Conservation (phyloP, 1,140 invertebrate species). For the Hyles vespertilio region DNA sequence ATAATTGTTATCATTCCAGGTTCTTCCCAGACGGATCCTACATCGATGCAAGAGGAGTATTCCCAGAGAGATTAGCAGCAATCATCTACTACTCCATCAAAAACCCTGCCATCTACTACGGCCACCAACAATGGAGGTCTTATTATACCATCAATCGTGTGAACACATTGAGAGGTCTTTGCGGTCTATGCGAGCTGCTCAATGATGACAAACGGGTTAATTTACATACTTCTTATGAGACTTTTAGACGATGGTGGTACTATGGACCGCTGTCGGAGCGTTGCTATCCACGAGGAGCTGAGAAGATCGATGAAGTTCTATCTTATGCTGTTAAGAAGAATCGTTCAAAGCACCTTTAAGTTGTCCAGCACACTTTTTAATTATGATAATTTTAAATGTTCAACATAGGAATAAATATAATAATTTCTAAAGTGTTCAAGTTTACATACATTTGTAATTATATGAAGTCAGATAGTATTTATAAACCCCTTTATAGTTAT, state of each 20-base stretch:
- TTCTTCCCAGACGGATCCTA: conserved; percentile 61
- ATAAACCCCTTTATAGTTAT: too few relatives aligned
- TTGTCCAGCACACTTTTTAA: too few relatives aligned
- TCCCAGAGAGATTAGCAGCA: conserved; percentile 32
- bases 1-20: conserved; percentile 28
- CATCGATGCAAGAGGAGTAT: conserved; percentile 31
- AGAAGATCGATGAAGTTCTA: conserved; percentile 19
- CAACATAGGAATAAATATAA: too few relatives aligned
- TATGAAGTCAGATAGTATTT: too few relatives aligned
- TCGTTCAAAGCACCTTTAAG: not conserved
- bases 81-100: conserved; percentile 38
- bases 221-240: conserved; percentile 23
- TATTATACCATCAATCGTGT: conserved; percentile 37
- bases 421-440: too few relatives aligned
- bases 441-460: too few relatives aligned
- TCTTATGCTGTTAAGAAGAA: conserved; percentile 22
- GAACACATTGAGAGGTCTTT: conserved; percentile 33
- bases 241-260: conserved; percentile 57
- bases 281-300: conserved; percentile 36
- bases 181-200: conserved; percentile 44
- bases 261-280: conserved; percentile 25
- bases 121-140: conserved; percentile 45
- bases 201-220: conserved; percentile 29
- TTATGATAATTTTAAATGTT: too few relatives aligned
- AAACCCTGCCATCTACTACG: conserved; percentile 37